Conservation (phyloP, 1,140 invertebrate species). For the Rhyzopertha dominica region DNA sequence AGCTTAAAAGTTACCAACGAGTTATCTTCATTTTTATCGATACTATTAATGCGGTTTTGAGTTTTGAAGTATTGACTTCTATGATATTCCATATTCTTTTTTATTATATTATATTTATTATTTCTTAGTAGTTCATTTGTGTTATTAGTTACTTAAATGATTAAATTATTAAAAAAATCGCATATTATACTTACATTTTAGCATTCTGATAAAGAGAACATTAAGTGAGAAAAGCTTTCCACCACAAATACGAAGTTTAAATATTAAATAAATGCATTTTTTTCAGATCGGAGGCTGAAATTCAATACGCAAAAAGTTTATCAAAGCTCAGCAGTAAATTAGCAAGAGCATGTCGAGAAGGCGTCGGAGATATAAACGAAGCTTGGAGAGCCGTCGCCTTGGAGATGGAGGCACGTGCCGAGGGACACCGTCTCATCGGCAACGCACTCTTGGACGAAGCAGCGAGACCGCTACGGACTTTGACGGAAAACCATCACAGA, state of each 20-base stretch:
- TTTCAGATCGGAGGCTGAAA: constrained; percentile 81
- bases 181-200: no score
- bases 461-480: constrained; percentile 76
- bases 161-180: no score
- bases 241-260: not conserved
- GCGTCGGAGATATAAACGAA: constrained; percentile 75
- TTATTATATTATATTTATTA: no score
- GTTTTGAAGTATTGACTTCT: no score
- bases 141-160: no score
- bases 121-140: no score
- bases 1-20: no score
- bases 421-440: constrained; percentile 69
- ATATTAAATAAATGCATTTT: not conserved
- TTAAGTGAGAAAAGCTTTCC: no score
- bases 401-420: constrained; percentile 87
- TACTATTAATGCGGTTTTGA: no score
- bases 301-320: constrained; percentile 83
- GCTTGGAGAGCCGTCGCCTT: constrained; percentile 84
- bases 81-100: no score
- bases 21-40: no score
- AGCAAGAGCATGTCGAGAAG: constrained; percentile 72
- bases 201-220: no score
- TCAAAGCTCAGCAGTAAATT: constrained; percentile 82
- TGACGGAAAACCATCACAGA: constrained; percentile 68
- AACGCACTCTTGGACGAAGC: constrained; percentile 78